Evolutionary conservation across 2,888 invertebrate species (phyloP).

Genomic region (Rhagonycha fulva): DNA sequence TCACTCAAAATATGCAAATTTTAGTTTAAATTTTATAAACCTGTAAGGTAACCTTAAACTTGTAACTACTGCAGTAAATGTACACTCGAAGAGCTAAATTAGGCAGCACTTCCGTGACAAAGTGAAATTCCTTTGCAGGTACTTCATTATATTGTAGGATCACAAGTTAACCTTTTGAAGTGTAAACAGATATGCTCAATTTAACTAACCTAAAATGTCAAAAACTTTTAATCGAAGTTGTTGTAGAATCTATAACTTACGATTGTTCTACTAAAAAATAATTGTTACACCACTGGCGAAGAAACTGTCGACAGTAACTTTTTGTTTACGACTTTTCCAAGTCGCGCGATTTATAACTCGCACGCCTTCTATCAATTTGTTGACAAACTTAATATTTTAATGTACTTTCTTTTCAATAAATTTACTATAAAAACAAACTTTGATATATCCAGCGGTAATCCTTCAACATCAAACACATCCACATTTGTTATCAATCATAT

Average conservation of each 20-base stretch:
- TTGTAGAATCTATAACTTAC: too few species aligned
- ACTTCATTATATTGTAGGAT: neutral
- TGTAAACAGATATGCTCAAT: neutral
- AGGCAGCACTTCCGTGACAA: neutral
- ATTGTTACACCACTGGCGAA: neutral
- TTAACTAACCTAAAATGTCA: neutral
- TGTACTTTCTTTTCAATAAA: neutral
- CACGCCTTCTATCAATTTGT: neutral
- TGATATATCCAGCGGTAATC: neutral
- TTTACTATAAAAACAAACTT: neutral
- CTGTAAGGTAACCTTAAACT: neutral
- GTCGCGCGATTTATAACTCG: neutral
- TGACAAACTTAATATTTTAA: neutral
- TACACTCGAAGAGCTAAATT: neutral
- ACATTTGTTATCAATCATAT: neutral
- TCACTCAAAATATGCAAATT: too few species aligned
- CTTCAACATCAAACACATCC: slow-evolving; percentile 2
- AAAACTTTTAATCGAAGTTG: neutral
- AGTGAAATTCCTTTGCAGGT: neutral
- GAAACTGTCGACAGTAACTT: neutral
- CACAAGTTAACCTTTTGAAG: neutral
- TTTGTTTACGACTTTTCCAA: neutral
- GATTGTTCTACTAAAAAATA: too few species aligned
- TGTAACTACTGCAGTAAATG: neutral
- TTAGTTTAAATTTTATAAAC: neutral